phyloP scores from a whole-genome alignment of 1,140 invertebrate species.

The Dinothrombium tinctorium region DNA sequence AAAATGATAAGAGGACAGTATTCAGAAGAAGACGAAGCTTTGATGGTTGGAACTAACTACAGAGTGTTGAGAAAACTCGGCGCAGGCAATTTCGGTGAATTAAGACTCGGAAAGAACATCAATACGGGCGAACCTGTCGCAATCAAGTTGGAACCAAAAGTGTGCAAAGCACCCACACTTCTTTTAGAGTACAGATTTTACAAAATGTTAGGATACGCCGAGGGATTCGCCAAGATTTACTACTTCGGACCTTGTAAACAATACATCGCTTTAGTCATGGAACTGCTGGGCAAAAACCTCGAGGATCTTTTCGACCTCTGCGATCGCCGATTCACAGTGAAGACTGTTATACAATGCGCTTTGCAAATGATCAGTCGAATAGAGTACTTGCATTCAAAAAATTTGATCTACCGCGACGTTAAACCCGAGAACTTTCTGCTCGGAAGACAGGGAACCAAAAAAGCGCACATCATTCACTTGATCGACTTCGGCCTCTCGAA shows the following conservation, averaged over 20 bases:
- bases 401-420: conserved; percentile 18
- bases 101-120: conserved; percentile 2
- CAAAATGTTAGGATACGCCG: conserved; percentile 1
- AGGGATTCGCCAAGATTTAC: conserved; percentile 8
- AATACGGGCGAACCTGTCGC: background rate
- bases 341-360: conserved; percentile 12
- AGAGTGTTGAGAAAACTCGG: conserved; percentile 3
- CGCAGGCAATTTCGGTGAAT: conserved; percentile 2
- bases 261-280: conserved; percentile 14
- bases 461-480: conserved; percentile 98
- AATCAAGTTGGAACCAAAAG: conserved; percentile 1
- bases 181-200: conserved; percentile 10
- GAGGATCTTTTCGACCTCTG: conserved; percentile 16
- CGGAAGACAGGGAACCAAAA: conserved; percentile 38
- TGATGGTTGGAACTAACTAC: too few relatives aligned
- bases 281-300: conserved; percentile 16
- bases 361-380: conserved; percentile 13
- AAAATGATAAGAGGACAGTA: too few relatives aligned
- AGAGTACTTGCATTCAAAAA: conserved; percentile 13
- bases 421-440: conserved; percentile 19
- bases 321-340: conserved; percentile 13
- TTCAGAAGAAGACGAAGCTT: too few relatives aligned
- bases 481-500: conserved; percentile 41
- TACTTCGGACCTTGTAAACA: conserved; percentile 7
- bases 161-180: conserved; percentile 8